Base-by-base conservation (phyloP, 2,113 vertebrate species). In the Castor canadensis region DNA sequence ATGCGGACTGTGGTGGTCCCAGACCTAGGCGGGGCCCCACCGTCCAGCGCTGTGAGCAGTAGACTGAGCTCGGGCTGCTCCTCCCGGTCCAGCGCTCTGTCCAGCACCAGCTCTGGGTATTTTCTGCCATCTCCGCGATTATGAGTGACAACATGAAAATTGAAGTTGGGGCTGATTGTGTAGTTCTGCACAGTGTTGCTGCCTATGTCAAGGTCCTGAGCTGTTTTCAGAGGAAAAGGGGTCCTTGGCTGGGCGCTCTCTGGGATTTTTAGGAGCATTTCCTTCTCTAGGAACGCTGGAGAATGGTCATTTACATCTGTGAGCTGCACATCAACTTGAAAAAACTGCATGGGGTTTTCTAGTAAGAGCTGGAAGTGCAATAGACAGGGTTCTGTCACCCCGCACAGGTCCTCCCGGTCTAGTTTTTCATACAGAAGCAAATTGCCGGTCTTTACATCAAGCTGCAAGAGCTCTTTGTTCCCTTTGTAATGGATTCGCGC, bases 221-320 rank as follows among this genome's bases (percentile, higher is more conserved):
- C 99, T 10, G 95, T 98, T 81, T 98, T 98, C 83, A 99, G 97
- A 30, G 98, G 97, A 92, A 99, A 99, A 64, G 98, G 96, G 19
- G 98, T 97, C 0, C 99, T 99, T 83, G 98, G 88, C 13, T 98
- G 98, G 0, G 98, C 98, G 56, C 92, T 96, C 91, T 99, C 99
- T 0, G 99, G 99, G 19, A 99, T 99, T 96, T 98, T 99, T 77
- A 99, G 97, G 52, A 98, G 86, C 28, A 98, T 98, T 54, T 99
- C 95, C 0, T 96, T 97, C 0, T 97, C 97, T 95, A 97, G 98
- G 83, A 99, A 99, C 30, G 97, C 94, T 0, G 99, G 99, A 2
- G 98, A 98, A 96, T 99, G 98, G 94, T 99, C 99, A 20, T 99
- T 99, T 88, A 99, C 97, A 94, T 99, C 99, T 91, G 97, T 89